These are phyloP conservation scores for Zaprionus ghesquierei DNA, from an alignment of 1,140 invertebrate species.

Conservation along the genomic window DNA sequence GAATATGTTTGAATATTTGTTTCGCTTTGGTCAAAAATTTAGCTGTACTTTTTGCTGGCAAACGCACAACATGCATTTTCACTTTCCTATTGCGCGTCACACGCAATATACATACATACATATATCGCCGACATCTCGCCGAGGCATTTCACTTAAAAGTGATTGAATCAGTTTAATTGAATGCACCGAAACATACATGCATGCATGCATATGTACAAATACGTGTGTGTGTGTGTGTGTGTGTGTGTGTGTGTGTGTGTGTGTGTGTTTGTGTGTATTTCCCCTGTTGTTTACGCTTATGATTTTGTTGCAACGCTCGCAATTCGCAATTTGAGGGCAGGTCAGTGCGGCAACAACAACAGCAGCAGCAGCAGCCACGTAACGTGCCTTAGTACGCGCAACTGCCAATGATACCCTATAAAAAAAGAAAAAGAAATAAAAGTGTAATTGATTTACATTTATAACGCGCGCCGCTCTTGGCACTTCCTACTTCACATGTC, in stretches of 20 bases:
- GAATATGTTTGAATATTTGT: not conserved
- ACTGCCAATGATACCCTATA: constrained; percentile 10
- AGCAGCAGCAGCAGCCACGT: no score
- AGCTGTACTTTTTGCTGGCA: constrained; percentile 13
- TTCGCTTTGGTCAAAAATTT: not conserved
- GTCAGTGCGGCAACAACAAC: constrained; percentile 56
- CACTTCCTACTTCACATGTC: constrained; percentile 1
- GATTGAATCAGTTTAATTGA: constrained; percentile 70
- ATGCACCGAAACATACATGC: constrained; percentile 19
- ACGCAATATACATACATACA: no score
- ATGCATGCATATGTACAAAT: no score
- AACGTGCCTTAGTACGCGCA: not conserved
- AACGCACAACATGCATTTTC: constrained; percentile 41
- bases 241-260: no score
- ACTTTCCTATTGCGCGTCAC: constrained; percentile 50
- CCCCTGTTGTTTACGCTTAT: constrained; percentile 53
- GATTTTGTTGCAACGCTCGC: constrained; percentile 51
- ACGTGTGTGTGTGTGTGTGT: no score
- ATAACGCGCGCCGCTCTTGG: constrained; percentile 21
- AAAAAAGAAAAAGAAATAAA: not conserved
- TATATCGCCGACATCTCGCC: constrained; percentile 1
- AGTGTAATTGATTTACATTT: constrained; percentile 48
- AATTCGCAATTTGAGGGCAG: constrained; percentile 50
- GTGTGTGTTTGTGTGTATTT: constrained; percentile 5
- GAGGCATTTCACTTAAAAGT: constrained; percentile 61